These are phyloP conservation scores for Pristionchus entomophagus DNA, from an alignment of 2,888 invertebrate species.

Conservation along the genomic window DNA sequence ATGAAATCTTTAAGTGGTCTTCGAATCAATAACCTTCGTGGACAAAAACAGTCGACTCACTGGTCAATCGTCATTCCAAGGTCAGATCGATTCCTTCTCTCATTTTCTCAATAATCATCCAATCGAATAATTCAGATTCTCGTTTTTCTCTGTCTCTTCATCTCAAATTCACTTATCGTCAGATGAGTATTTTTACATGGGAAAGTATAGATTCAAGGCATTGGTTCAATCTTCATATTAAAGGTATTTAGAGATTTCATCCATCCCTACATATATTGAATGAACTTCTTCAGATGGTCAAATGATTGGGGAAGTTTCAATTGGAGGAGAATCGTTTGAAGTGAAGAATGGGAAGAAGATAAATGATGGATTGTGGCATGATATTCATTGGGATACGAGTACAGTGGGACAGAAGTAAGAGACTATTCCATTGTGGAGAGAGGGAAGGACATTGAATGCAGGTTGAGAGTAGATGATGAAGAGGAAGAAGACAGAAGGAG, in stretches of 20 bases:
- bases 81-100: too few relatives aligned
- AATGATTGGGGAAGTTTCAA: slow-evolving; percentile 72
- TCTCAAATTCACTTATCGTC: slow-evolving; percentile 69
- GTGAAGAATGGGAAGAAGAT: slow-evolving; percentile 62
- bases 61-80: slow-evolving; percentile 63
- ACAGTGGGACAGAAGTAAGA: not conserved
- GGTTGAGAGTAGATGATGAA: slow-evolving; percentile 51
- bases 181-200: slow-evolving; percentile 72
- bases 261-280: not conserved
- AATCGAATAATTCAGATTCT: too few relatives aligned
- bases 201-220: slow-evolving; percentile 71
- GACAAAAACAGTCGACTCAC: slow-evolving; percentile 70
- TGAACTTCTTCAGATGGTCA: slow-evolving; percentile 58
- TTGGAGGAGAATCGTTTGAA: slow-evolving; percentile 70
- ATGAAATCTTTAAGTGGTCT: slow-evolving; percentile 57
- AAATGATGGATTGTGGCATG: slow-evolving; percentile 72
- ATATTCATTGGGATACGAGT: slow-evolving; percentile 60
- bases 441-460: slow-evolving; percentile 43
- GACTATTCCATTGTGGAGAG: too few relatives aligned
- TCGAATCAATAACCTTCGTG: slow-evolving; percentile 71
- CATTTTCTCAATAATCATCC: not conserved
- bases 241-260: slow-evolving; percentile 52
- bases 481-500: not conserved
- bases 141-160: slow-evolving; percentile 60
- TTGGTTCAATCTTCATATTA: slow-evolving; percentile 73